Evolutionary conservation across 2,888 invertebrate species (phyloP), one percentile per base, ranked within the genome.

Genomic region (Lasius fuliginosus): DNA sequence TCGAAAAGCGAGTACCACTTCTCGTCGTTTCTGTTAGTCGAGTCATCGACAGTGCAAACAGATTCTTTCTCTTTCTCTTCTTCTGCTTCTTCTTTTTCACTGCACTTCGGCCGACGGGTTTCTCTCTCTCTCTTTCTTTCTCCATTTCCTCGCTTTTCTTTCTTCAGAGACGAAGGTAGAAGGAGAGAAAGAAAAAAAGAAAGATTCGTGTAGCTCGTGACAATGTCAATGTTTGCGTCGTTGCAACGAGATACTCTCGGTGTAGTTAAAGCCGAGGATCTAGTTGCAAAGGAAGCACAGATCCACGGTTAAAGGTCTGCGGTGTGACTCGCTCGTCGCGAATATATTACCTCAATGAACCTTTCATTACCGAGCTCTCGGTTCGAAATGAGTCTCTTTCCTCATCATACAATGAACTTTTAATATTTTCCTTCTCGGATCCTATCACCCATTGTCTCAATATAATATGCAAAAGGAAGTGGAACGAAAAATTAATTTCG

Each of bases 161-260:
- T 65, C 65, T 79, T 23, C 71, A 23, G 30, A 46, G 8, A 58
- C 23, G 60, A 71, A 71, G 46, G 18, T 23, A 15, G 69, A 11
- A n/a, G 75, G 2, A 30, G 42, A 56, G 36, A 64, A 74, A 64
- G 40, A 77, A 64, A 74, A 75, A 53, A 53, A 83, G 75, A 81
- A 68, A 67, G 74, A 82, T 85, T 86, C 86, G 87, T 86, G 82
- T 83, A 88, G 87, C 88, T 89, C 90, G 91, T 91, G 92, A 93
- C 92, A 92, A 92, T 92, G 93, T 93, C 92, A 91, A 92, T 92
- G 92, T 92, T 92, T 92, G 92, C 91, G 89, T 91, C 90, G 90
- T 91, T 92, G 91, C 92, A 89, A 83, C 88, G 82, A 88, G 88
- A 87, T 88, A 89, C 89, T 90, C 88, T 87, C 85, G 76, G 84